Base-by-base conservation (phyloP, 2,797 vertebrate species). In the Neomorphus geoffroyi region DNA sequence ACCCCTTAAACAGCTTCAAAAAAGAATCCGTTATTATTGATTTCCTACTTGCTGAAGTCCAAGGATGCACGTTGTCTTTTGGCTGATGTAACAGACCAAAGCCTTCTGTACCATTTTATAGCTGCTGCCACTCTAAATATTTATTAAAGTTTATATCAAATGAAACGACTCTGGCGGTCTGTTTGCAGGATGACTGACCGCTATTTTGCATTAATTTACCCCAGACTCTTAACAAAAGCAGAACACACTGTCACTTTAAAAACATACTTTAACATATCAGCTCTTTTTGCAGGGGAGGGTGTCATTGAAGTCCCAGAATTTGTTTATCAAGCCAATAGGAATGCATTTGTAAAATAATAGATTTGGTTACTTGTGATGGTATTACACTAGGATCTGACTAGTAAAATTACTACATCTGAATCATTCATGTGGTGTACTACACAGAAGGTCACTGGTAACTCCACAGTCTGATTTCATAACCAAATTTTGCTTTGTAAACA, bases 1-100 rank as follows among this genome's bases (percentile, higher is more conserved):
- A 71, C n/a, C 26, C 56, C 83, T 82, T 21, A 23, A 23, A 57
- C 8, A 21, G 33, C 28, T 80, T 93, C 54, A 80, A n/a, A 94
- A 74, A 84, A 48, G 18, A 86, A 69, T 75, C 32, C 62, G 13
- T 0, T 86, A 32, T 69, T 94, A 90, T 80, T 64, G 30, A 62
- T 88, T 90, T 83, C 50, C 54, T 66, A 37, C 70, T 81, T 77
- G 57, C 58, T 96, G 69, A 62, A 94, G 75, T 79, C 84, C 62
- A 89, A 85, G 41, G 82, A 77, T 87, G 57, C 92, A 91, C 61
- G 94, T 80, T 94, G 57, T 93, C 80, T 84, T 95, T 86, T 74
- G 84, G 75, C 62, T 64, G 26, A 82, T 43, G 50, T 54, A 61
- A 64, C 74, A 84, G 39, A 70, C 37, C 50, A 96, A 92, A 86